Conservation (phyloP, 2,888 invertebrate genomes). For the Nowickia ferox region DNA sequence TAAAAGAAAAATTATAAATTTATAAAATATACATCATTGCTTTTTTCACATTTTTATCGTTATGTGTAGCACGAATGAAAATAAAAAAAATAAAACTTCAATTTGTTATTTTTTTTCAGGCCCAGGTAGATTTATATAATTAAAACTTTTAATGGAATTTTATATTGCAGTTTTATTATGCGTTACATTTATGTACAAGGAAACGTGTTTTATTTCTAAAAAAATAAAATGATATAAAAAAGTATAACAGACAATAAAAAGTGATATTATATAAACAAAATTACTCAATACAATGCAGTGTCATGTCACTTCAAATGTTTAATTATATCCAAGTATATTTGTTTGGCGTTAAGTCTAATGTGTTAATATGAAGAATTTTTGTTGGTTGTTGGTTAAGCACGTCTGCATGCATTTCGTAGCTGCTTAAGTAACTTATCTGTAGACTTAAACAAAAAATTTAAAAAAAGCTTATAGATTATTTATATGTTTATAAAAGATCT, state of each 20-base stretch:
- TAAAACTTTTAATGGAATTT: conserved; percentile 69
- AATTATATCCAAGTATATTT: too few relatives aligned
- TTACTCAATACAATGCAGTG: too few relatives aligned
- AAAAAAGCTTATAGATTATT: too few relatives aligned
- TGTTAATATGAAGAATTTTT: too few relatives aligned
- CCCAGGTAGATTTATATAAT: conserved; percentile 59
- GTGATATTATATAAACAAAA: neutral
- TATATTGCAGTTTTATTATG: conserved; percentile 37
- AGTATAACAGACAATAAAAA: neutral
- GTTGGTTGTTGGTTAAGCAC: too few relatives aligned
- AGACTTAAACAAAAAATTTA: too few relatives aligned
- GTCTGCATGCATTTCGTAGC: too few relatives aligned
- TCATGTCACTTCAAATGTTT: too few relatives aligned
- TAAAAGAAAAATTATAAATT: conserved; percentile 15
- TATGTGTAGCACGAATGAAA: neutral
- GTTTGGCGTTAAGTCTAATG: too few relatives aligned
- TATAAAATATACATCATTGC: conserved; percentile 32
- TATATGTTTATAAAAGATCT: too few relatives aligned
- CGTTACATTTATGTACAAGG: conserved; percentile 7
- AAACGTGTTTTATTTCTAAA: neutral
- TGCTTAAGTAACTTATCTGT: too few relatives aligned
- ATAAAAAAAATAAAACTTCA: conserved; percentile 27
- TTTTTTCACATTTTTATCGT: neutral
- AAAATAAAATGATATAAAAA: neutral
- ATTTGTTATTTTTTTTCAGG: conserved; percentile 53